Evolutionary conservation across 2,113 vertebrate species (phyloP).

Genomic region (Oophaga pumilio): DNA sequence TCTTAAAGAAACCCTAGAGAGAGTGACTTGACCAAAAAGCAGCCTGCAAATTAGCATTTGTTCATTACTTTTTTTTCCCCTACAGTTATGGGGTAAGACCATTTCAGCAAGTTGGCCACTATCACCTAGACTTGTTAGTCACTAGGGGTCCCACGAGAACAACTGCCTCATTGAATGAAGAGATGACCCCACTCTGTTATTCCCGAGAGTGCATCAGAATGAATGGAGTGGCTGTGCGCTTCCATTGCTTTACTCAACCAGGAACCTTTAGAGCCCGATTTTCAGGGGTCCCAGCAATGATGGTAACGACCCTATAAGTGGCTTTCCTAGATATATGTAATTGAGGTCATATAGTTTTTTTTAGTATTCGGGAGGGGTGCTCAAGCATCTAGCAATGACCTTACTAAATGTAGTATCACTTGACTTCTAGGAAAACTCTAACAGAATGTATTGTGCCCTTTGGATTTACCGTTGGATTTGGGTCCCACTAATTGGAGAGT

Average conservation of each 20-base stretch:
- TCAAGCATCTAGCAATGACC: not conserved
- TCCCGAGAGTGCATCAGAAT: no score
- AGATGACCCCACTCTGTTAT: no score
- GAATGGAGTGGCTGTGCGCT: no score
- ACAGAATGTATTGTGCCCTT: not conserved
- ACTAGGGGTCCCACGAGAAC: no score
- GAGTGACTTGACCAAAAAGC: no score
- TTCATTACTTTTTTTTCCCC: not conserved
- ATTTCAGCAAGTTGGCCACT: no score
- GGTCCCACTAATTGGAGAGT: not conserved
- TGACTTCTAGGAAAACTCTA: not conserved
- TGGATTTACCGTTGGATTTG: not conserved
- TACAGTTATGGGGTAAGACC: not conserved
- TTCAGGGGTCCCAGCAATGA: no score
- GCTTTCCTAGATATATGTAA: not conserved
- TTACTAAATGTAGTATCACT: not conserved
- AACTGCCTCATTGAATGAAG: no score
- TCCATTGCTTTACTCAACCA: no score
- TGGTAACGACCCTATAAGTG: not conserved
- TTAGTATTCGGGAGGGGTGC: not conserved
- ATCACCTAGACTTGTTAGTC: no score
- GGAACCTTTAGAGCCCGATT: no score
- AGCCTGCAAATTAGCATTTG: not conserved
- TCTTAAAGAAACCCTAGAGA: no score
- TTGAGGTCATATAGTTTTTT: not conserved